Percentiles rank a stretch among this genome's conserved stretches.
Evolutionary conservation across 2,797 vertebrate species (phyloP).

Genomic region (Staurois parvus): DNA sequence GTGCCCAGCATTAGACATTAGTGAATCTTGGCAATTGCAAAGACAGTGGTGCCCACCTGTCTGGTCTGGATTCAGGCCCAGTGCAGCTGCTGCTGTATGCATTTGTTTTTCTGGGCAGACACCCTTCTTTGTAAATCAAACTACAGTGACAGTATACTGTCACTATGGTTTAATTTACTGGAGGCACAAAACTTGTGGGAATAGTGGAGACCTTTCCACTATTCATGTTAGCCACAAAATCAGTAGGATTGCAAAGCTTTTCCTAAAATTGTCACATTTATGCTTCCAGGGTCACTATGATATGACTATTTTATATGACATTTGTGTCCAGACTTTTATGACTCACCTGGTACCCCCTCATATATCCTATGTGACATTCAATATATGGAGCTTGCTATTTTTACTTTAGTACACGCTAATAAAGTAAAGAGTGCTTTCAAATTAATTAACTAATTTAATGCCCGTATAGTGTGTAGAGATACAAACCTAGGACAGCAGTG

Average conservation of each 20-base stretch:
- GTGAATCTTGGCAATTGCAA: constrained; percentile 39
- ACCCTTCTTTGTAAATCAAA: constrained; percentile 32
- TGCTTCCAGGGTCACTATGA: not conserved
- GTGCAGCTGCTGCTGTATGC: constrained; percentile 45
- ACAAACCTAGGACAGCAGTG: too few species aligned
- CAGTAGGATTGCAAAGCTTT: too few species aligned
- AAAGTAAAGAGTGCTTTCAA: too few species aligned
- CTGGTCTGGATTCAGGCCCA: constrained; percentile 40
- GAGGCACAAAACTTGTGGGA: not conserved
- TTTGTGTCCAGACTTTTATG: not conserved
- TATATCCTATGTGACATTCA: not conserved
- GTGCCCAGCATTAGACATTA: constrained; percentile 45
- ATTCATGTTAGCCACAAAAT: not conserved
- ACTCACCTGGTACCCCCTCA: not conserved
- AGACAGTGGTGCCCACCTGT: constrained; percentile 52
- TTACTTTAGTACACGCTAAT: not conserved
- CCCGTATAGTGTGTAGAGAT: too few species aligned
- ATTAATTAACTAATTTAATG: too few species aligned
- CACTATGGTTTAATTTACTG: not conserved
- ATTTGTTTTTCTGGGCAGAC: constrained; percentile 45
- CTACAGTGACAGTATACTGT: constrained; percentile 22
- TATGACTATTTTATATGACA: not conserved
- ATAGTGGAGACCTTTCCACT: not conserved
- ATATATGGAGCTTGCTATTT: not conserved
- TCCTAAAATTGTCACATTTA: too few species aligned